A percentile compares a stretch with the other conserved stretches of the same genome.
Conservation (phyloP, 2,888 invertebrate species). For the Spialia ferax region DNA sequence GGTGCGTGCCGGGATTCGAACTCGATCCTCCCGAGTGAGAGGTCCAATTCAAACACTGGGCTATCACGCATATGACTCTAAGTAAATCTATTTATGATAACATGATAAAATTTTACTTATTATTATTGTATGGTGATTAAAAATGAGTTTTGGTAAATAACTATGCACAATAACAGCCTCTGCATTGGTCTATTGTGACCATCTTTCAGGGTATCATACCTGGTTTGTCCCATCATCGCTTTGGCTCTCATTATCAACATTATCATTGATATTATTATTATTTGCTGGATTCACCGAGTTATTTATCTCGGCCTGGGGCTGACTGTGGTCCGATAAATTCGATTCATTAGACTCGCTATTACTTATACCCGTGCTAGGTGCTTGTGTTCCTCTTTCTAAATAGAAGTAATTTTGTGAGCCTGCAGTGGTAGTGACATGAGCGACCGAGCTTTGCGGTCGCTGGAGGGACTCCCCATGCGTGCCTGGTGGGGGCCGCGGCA, state of each 20-base stretch:
- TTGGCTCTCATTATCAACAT: constrained; percentile 77
- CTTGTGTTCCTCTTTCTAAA: constrained; percentile 64
- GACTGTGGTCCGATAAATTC: constrained; percentile 64
- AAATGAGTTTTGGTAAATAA: too few relatives aligned
- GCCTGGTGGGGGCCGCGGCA: constrained; percentile 72
- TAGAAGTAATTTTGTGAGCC: constrained; percentile 68
- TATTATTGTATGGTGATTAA: too few relatives aligned
- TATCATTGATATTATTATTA: constrained; percentile 79
- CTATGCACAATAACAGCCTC: too few relatives aligned
- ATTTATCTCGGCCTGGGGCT: constrained; percentile 71
- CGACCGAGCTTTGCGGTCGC: constrained; percentile 77
- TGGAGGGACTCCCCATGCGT: constrained; percentile 68
- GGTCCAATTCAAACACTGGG: too few relatives aligned
- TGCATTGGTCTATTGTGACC: too few relatives aligned
- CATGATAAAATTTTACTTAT: too few relatives aligned
- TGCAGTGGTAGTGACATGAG: constrained; percentile 70
- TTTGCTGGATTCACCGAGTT: constrained; percentile 78
- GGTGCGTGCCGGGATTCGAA: too few relatives aligned
- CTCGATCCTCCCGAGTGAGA: too few relatives aligned
- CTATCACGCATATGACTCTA: too few relatives aligned
- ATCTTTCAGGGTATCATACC: too few relatives aligned
- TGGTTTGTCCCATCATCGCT: constrained; percentile 80
- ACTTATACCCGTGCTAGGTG: constrained; percentile 59
- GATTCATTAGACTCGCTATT: constrained; percentile 70
- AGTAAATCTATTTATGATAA: too few relatives aligned